These are phyloP conservation scores for Hecatera dysodea DNA, from an alignment of 2,888 invertebrate species.

Conservation along the genomic window DNA sequence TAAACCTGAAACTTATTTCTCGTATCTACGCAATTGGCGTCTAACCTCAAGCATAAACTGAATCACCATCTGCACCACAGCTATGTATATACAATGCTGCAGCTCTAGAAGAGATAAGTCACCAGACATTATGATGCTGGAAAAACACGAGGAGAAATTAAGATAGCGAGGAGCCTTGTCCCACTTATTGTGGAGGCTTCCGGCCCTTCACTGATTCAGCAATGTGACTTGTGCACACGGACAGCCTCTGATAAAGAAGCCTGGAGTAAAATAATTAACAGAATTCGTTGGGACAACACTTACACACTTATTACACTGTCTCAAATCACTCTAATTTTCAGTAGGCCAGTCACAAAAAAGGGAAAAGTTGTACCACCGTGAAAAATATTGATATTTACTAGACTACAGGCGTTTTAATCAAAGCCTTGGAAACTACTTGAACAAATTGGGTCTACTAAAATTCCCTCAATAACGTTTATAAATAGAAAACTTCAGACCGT, in stretches of 20 bases:
- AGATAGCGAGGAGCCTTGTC: slow-evolving; percentile 54
- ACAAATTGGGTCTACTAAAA: not conserved
- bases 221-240: slow-evolving; percentile 55
- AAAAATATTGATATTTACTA: no score
- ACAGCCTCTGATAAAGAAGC: slow-evolving; percentile 26
- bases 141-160: slow-evolving; percentile 56
- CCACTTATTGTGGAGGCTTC: slow-evolving; percentile 54
- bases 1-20: not conserved
- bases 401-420: not conserved
- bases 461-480: not conserved
- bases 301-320: no score
- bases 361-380: no score
- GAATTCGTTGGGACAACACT: slow-evolving; percentile 30
- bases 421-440: slow-evolving; percentile 1
- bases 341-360: not conserved
- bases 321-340: slow-evolving; percentile 34
- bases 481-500: not conserved
- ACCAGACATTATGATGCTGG: slow-evolving; percentile 32
- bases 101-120: slow-evolving; percentile 46
- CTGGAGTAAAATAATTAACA: slow-evolving; percentile 41
- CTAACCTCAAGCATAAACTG: not conserved
- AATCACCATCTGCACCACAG: slow-evolving; percentile 9
- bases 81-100: slow-evolving; percentile 6
- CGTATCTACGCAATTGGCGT: not conserved
- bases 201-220: slow-evolving; percentile 55